Evolutionary conservation across 2,888 invertebrate species (phyloP).

Genomic region (Spilosoma lubricipeda): DNA sequence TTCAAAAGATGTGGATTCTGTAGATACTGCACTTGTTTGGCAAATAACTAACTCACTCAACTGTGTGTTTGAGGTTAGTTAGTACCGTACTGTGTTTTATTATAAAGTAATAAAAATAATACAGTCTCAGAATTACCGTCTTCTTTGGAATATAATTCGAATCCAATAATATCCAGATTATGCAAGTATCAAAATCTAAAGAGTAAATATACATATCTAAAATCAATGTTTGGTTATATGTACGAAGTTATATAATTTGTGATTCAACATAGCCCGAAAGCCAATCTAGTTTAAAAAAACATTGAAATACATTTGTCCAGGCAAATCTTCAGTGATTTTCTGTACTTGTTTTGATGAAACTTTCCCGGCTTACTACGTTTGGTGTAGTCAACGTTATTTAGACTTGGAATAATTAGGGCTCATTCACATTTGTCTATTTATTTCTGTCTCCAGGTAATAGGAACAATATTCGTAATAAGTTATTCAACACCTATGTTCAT

Average conservation of each 20-base stretch:
- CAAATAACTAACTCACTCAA: constrained; percentile 88
- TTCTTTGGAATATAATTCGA: too few species aligned
- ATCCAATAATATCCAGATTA: too few species aligned
- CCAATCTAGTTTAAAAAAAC: background rate
- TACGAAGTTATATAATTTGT: background rate
- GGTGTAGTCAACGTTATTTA: background rate
- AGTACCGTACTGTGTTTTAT: background rate
- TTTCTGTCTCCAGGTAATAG: constrained; percentile 88
- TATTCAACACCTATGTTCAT: constrained; percentile 94
- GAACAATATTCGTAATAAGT: constrained; percentile 95
- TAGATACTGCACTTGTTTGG: constrained; percentile 89
- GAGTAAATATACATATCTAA: background rate
- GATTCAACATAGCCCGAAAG: background rate
- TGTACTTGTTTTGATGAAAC: too few species aligned
- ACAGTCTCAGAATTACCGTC: too few species aligned
- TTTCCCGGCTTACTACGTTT: background rate
- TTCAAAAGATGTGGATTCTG: constrained; percentile 90
- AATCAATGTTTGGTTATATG: background rate
- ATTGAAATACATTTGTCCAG: background rate
- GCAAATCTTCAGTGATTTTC: background rate
- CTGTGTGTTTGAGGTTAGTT: constrained; percentile 90
- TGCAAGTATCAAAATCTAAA: too few species aligned
- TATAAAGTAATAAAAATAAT: background rate
- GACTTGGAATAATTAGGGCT: background rate
- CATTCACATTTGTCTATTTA: background rate